phyloP scores from a whole-genome alignment of 30 jellyfish, hydroid and myxozoan species.

The Aurelia aurita region DNA sequence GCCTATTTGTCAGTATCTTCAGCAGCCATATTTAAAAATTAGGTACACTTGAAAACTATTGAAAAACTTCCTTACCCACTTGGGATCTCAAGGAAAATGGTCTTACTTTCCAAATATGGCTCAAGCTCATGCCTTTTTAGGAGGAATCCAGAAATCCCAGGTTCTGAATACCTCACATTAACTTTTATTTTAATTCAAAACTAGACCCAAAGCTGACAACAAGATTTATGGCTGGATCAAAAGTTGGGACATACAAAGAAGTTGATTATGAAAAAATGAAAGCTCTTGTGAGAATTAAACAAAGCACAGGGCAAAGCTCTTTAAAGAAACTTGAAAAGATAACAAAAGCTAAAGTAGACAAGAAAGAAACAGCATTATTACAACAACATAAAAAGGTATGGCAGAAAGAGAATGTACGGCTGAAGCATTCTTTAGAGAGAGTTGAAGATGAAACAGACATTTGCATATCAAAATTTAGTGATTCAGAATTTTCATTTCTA shows the following conservation, averaged over 20 bases:
- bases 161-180: too few relatives aligned
- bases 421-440: conserved; percentile 36
- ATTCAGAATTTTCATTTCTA: conserved; percentile 36
- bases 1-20: too few relatives aligned
- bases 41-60: too few relatives aligned
- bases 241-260: conserved; percentile 71
- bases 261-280: conserved; percentile 71
- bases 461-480: conserved; percentile 44
- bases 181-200: too few relatives aligned
- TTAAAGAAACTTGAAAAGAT: conserved; percentile 67
- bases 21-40: too few relatives aligned
- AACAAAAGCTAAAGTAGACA: conserved; percentile 41
- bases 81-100: too few relatives aligned
- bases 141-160: too few relatives aligned
- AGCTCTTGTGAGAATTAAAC: conserved; percentile 69
- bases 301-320: conserved; percentile 75
- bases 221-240: conserved; percentile 71
- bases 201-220: conserved; percentile 64
- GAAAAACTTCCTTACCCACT: too few relatives aligned
- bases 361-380: conserved; percentile 55
- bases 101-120: too few relatives aligned
- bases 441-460: conserved; percentile 62
- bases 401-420: conserved; percentile 74
- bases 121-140: too few relatives aligned
- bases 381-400: conserved; percentile 78